Evolutionary conservation across 2,113 vertebrate species (phyloP).

Genomic region (Daphoenositta chrysoptera): DNA sequence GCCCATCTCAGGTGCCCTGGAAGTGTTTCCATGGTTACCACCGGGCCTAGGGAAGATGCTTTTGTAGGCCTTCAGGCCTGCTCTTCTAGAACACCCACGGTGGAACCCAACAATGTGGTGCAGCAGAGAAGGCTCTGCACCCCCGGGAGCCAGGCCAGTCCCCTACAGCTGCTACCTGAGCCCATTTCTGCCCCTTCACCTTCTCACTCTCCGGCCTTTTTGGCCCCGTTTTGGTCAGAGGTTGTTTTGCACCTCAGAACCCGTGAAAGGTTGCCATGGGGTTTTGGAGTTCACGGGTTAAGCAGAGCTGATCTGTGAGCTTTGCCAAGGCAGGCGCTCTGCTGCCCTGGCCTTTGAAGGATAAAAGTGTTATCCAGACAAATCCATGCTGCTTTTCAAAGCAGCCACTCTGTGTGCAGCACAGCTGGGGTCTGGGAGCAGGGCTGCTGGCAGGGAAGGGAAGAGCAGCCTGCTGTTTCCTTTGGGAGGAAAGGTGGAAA

Average conservation of each 20-base stretch:
- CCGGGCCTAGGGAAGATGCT: too few species aligned
- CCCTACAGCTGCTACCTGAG: neutral
- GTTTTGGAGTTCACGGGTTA: conserved; percentile 53
- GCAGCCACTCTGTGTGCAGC: conserved; percentile 16
- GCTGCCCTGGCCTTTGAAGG: conserved; percentile 46
- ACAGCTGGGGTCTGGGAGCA: neutral
- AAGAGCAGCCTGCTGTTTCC: neutral
- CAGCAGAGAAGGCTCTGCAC: neutral
- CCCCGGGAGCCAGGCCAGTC: neutral
- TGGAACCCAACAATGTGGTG: too few species aligned
- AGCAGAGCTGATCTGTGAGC: conserved; percentile 56
- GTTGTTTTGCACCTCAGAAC: neutral
- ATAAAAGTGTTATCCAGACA: conserved; percentile 65
- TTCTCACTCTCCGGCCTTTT: neutral
- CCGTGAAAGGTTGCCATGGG: neutral
- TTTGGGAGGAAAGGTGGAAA: neutral
- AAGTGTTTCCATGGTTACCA: too few species aligned
- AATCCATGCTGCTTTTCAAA: conserved; percentile 61
- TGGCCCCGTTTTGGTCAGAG: neutral
- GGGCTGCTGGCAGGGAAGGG: neutral
- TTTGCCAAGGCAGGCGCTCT: neutral
- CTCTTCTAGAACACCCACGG: too few species aligned
- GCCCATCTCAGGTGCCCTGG: too few species aligned
- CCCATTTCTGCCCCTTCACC: neutral
- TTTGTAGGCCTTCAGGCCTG: too few species aligned